phyloP scores from a whole-genome alignment of 2,113 vertebrate species.

The Lophotis ruficrista region DNA sequence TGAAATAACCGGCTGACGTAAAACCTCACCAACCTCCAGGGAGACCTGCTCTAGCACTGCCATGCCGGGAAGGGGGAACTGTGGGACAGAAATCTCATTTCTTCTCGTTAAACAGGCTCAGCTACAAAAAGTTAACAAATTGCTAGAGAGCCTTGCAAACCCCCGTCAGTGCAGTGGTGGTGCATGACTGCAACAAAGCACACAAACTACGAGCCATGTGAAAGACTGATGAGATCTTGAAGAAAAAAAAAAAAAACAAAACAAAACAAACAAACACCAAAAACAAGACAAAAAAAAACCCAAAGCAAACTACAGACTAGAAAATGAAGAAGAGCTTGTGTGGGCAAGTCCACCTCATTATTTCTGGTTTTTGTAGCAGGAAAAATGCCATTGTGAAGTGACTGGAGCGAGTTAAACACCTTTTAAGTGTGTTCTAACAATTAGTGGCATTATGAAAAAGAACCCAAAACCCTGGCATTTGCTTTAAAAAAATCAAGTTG shows the following conservation, averaged over 20 bases:
- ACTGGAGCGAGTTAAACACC: conserved; percentile 6
- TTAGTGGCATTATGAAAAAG: conserved; percentile 7
- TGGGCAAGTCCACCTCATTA: conserved; percentile 13
- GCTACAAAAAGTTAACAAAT: not conserved
- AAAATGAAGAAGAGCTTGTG: conserved; percentile 34
- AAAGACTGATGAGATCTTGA: not conserved
- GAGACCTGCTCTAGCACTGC: not conserved
- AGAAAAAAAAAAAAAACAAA: not conserved
- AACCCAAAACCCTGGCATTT: not conserved
- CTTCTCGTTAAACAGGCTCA: not conserved
- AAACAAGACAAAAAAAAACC: no score
- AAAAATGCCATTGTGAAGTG: not conserved
- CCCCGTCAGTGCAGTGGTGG: fast-evolving
- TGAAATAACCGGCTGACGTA: not conserved
- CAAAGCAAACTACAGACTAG: not conserved
- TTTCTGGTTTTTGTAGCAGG: not conserved
- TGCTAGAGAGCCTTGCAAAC: not conserved
- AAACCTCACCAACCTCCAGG: not conserved
- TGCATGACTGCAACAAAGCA: not conserved
- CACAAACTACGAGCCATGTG: not conserved
- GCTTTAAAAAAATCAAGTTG: not conserved
- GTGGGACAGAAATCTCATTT: not conserved
- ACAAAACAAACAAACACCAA: no score
- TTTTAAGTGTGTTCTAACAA: conserved; percentile 30
- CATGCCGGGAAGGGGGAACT: not conserved